phyloP scores from a whole-genome alignment of 2,113 vertebrate genomes.

The Rallus limicola region DNA sequence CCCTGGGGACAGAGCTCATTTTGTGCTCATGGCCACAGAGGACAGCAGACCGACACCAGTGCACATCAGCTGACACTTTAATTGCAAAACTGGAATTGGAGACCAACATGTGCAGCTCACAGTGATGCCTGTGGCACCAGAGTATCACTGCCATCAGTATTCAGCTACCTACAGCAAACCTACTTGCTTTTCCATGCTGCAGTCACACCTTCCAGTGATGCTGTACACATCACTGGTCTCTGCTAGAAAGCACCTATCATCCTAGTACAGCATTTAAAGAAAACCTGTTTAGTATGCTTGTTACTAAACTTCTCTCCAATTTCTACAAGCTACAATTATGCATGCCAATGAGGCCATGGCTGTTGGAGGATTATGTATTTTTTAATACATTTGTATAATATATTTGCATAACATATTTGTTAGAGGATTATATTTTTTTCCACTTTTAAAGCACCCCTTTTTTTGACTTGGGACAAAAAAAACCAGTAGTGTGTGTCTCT shows the following conservation, averaged over 20 bases:
- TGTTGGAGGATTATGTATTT: not conserved
- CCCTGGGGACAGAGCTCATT: not conserved
- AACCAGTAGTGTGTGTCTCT: not conserved
- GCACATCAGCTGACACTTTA: not conserved
- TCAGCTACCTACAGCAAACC: not conserved
- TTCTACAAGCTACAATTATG: not conserved
- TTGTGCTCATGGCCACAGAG: not conserved
- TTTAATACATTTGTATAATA: not conserved
- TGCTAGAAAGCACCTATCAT: not conserved
- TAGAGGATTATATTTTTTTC: not conserved
- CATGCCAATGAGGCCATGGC: not conserved
- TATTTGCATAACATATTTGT: not conserved
- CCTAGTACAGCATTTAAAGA: not conserved
- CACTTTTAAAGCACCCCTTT: not conserved
- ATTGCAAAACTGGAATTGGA: not conserved
- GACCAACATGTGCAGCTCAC: accelerated
- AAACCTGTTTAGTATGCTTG: not conserved
- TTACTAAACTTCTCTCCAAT: not conserved
- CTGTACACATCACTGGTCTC: not conserved
- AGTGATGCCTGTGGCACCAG: not conserved
- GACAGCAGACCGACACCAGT: not conserved
- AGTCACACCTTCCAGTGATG: not conserved
- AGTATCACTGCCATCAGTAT: not conserved
- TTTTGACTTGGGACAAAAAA: not conserved
- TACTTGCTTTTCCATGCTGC: not conserved